Base-by-base conservation (phyloP, 2,888 invertebrate genomes). In the Torymus aiolomorphi region DNA sequence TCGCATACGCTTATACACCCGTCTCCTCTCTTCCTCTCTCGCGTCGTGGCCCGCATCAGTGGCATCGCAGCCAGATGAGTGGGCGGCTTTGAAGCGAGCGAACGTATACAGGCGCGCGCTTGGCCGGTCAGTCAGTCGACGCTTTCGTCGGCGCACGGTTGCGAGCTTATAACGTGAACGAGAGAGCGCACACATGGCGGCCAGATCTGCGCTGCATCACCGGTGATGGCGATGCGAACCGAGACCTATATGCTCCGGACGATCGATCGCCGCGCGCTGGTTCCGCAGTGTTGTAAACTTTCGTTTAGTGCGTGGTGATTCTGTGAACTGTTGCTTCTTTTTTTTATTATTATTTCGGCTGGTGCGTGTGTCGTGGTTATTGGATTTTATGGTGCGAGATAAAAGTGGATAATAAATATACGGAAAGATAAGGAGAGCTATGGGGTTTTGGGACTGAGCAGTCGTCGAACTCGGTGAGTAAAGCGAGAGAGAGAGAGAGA, bases 61-160 rank as follows among this genome's bases (percentile, higher is more conserved):
- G 20, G 20, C 20, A 20, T 51, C 59, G 66, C 42, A 75, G 81
- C 83, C 84, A 85, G 85, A 85, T 85, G 85, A 82, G 85, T 84
- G 85, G 84, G 85, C 84, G 84, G 82, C 82, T 83, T 81, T 81
- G 76, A 77, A 20, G 20, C 20, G 20, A 20, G 20, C 20, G 20
- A 20, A 20, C 20, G 20, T 20, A 20, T 20, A 20, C 20, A 20
- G 1, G 20, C 20, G 20, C 20, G 20, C 80, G 56, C 78, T 74
- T 62, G 74, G 74, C 59, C 70, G 81, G 75, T 67, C 69, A 75
- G 82, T 83, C 82, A 80, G 83, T 84, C 83, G 83, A 78, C 65
- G 73, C 80, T 76, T 80, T 80, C 76, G 76, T 76, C 76, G 74
- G 65, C 73, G 69, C 42, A 66, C 80, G 76, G 76, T 67, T 66